These are phyloP conservation scores for Catalaphyllia jardinei DNA, from an alignment of 64 coral and sea anemone species.

Conservation along the genomic window DNA sequence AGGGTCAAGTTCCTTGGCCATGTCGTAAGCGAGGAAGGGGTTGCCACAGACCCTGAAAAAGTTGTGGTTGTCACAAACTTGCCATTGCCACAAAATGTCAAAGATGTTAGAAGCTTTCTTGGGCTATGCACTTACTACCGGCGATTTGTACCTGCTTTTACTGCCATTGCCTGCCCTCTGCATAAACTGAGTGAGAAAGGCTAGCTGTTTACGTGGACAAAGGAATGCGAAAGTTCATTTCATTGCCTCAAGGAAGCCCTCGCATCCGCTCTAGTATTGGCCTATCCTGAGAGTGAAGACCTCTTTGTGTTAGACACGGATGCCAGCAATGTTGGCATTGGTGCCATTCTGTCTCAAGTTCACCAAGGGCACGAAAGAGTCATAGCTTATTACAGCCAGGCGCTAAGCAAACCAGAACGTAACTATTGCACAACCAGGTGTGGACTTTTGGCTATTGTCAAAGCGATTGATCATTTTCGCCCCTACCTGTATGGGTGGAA, in stretches of 20 bases:
- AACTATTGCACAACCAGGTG: conserved; percentile 30
- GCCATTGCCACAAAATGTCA: conserved; percentile 10
- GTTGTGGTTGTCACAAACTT: conserved; percentile 37
- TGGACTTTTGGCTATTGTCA: conserved; percentile 40
- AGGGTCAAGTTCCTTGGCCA: conserved; percentile 20
- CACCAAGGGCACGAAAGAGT: conserved; percentile 32
- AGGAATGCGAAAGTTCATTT: conserved; percentile 40
- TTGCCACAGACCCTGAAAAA: conserved; percentile 27
- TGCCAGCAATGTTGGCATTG: conserved; percentile 29
- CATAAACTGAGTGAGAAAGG: conserved; percentile 45
- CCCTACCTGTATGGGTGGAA: conserved; percentile 32
- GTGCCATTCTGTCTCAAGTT: conserved; percentile 42
- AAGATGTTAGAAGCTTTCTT: conserved; percentile 45
- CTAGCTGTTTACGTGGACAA: conserved; percentile 1
- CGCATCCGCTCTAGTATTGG: conserved; percentile 20
- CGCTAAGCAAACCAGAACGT: conserved; percentile 19
- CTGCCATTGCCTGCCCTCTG: conserved; percentile 9
- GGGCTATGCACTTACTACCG: conserved; percentile 51
- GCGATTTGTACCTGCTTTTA: conserved; percentile 27
- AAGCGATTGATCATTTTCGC: conserved; percentile 24
- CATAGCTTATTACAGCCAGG: conserved; percentile 36
- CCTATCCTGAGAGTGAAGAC: not conserved
- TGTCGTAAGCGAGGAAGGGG: not conserved
- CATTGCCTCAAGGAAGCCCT: not conserved
- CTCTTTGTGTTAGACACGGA: conserved; percentile 24